A percentile compares a stretch with the other conserved stretches of the same genome.
phyloP scores from a whole-genome alignment of 2,888 invertebrate species.

The Agrotis segetum region DNA sequence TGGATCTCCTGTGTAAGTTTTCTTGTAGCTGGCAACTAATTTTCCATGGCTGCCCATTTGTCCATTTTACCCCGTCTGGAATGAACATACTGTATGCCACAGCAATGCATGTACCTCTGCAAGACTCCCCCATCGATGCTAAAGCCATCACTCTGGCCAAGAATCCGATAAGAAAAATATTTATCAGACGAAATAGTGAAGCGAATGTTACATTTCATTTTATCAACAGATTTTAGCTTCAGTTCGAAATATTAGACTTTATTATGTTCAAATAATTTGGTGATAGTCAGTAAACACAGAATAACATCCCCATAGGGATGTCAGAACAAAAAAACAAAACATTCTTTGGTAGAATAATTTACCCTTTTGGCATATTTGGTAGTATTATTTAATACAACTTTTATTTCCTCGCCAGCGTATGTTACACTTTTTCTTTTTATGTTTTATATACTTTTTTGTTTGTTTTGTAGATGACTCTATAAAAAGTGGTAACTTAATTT shows the following conservation, averaged over 20 bases:
- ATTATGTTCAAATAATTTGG: no score
- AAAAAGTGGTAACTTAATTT: constrained; percentile 89
- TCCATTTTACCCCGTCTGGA: neutral
- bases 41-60: neutral
- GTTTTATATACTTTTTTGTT: constrained; percentile 58
- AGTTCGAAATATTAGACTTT: no score
- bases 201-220: no score
- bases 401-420: constrained; percentile 35
- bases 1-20: neutral
- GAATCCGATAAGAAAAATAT: no score
- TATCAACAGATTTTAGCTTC: no score
- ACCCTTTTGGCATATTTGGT: constrained; percentile 2
- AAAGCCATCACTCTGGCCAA: no score
- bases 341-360: constrained; percentile 5
- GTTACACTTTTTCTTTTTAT: constrained; percentile 46
- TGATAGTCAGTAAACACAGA: no score
- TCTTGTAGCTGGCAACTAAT: neutral
- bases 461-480: constrained; percentile 74
- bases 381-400: constrained; percentile 28
- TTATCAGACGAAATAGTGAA: no score
- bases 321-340: constrained; percentile 5
- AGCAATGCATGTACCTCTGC: constrained; percentile 28
- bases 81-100: constrained; percentile 1
- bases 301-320: no score
- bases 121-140: no score